Evolutionary conservation across 2,113 vertebrate genomes (phyloP), one percentile per base, ranked within the genome.

Genomic region (Petrocephalus zakoni): DNA sequence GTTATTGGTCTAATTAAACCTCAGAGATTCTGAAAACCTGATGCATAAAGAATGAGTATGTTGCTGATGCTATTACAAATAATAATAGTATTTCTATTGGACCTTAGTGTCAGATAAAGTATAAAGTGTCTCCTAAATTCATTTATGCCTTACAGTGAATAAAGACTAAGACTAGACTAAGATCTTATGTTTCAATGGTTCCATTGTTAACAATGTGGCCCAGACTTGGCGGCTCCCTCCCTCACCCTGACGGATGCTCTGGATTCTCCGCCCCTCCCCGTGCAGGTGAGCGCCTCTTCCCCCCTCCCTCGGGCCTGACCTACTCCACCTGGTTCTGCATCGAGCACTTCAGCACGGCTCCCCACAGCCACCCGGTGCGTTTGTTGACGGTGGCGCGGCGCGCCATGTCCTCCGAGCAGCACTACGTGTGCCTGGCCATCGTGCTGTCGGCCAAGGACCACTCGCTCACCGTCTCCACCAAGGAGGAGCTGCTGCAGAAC

Each of bases 271-370:
- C 5, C 21, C 47, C 25, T 51, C 89, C 68, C 22, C 52, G 72
- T 55, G 1, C 90, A 99, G 98, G 98, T 53, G 98, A 99, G 94
- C 95, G 97, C 22, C 93, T 99, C 93, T 99, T 99, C 82, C 98
- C 98, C 34, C 98, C 98, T 0, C 98, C 98, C 0, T 99, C 98
- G 9, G 98, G 98, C 85, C 95, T 99, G 88, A 99, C 96, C 91
- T 99, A 97, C 93, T 97, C 98, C 22, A 97, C 96, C 82, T 99
- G 98, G 98, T 99, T 99, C 95, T 99, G 98, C 0, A 97, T 99
- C 85, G 98, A 99, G 92, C 97, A 94, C 34, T 99, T 99, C 91
- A 98, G 97, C 88, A 85, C 93, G 0, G 89, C 96, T 34, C 96
- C 97, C 0, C 96, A 96, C 89, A 96, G 95, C 90, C 98, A 99